These are phyloP conservation scores for Psilanteris sp. DNA, from an alignment of 1,140 invertebrate species.

Conservation along the genomic window DNA sequence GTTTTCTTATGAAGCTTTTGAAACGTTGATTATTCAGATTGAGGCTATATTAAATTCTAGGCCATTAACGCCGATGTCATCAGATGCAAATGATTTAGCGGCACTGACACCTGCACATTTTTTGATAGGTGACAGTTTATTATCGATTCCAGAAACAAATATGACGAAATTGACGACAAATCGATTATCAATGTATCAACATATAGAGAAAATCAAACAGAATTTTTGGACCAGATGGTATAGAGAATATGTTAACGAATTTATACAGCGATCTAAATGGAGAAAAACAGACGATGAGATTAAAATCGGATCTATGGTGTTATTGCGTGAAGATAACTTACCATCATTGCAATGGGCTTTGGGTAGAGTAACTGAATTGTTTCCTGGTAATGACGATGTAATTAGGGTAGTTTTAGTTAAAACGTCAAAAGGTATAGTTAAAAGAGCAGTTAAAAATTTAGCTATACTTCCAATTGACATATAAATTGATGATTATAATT, in stretches of 20 bases:
- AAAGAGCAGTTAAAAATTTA: background rate
- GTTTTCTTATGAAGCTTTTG: slow-evolving; percentile 55
- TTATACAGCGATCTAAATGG: slow-evolving; percentile 68
- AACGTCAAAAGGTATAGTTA: background rate
- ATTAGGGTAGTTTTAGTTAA: background rate
- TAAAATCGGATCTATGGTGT: slow-evolving; percentile 66
- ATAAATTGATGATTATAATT: no score
- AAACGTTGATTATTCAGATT: slow-evolving; percentile 38
- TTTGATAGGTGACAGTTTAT: background rate
- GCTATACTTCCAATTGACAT: no score
- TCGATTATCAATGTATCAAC: slow-evolving; percentile 44
- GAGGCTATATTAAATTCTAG: no score
- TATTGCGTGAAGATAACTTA: slow-evolving; percentile 70
- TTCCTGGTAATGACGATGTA: slow-evolving; percentile 15
- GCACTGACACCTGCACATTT: background rate
- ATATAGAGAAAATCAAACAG: slow-evolving; percentile 51
- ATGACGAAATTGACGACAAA: slow-evolving; percentile 13
- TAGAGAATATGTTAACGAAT: slow-evolving; percentile 59
- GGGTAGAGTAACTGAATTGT: slow-evolving; percentile 64
- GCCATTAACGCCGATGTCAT: slow-evolving; percentile 51
- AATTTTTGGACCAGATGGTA: slow-evolving; percentile 67
- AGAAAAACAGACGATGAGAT: slow-evolving; percentile 33
- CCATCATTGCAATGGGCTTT: slow-evolving; percentile 69
- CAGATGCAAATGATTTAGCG: slow-evolving; percentile 52
- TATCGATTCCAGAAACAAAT: slow-evolving; percentile 19